These are phyloP conservation scores for Eupeodes corollae DNA, from an alignment of 1,140 invertebrate genomes.

Conservation along the genomic window DNA sequence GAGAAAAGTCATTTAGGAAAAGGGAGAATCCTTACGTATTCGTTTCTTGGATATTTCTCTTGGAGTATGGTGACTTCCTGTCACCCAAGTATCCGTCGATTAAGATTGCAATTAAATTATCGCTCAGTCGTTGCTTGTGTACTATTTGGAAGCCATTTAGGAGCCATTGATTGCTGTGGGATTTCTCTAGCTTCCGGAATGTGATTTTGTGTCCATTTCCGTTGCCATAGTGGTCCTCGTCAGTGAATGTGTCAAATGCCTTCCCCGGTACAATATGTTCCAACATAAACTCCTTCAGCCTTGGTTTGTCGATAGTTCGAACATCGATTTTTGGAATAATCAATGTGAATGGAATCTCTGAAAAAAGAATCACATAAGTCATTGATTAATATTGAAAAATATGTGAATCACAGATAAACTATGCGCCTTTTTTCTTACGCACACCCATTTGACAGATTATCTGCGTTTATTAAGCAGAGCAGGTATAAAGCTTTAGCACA, in stretches of 20 bases:
- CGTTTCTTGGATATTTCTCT: conserved; percentile 37
- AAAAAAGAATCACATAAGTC: conserved; percentile 9
- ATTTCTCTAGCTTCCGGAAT: conserved; percentile 39
- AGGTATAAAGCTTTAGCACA: too few relatives aligned
- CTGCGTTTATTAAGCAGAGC: too few relatives aligned
- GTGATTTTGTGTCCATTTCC: conserved; percentile 38
- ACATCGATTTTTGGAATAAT: conserved; percentile 45
- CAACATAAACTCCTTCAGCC: conserved; percentile 43
- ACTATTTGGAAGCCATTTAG: conserved; percentile 35
- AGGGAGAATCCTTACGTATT: conserved; percentile 28
- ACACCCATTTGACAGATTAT: too few relatives aligned
- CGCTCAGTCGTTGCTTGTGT: conserved; percentile 33
- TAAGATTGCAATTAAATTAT: conserved; percentile 32
- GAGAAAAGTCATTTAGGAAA: conserved; percentile 4
- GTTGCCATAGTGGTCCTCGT: conserved; percentile 35
- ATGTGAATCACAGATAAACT: too few relatives aligned
- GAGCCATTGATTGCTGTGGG: conserved; percentile 41
- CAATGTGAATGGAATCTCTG: conserved; percentile 48
- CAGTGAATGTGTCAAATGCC: conserved; percentile 42
- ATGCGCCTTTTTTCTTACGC: too few relatives aligned
- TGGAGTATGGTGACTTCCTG: conserved; percentile 34
- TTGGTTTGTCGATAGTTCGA: conserved; percentile 38
- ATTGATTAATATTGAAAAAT: too few relatives aligned
- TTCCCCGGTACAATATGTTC: conserved; percentile 45
- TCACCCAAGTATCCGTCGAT: conserved; percentile 37